A percentile compares a stretch with the other conserved stretches of the same genome.
These are phyloP conservation scores for Stenodera caucasica DNA, from an alignment of 2,888 invertebrate genomes.

Conservation along the genomic window DNA sequence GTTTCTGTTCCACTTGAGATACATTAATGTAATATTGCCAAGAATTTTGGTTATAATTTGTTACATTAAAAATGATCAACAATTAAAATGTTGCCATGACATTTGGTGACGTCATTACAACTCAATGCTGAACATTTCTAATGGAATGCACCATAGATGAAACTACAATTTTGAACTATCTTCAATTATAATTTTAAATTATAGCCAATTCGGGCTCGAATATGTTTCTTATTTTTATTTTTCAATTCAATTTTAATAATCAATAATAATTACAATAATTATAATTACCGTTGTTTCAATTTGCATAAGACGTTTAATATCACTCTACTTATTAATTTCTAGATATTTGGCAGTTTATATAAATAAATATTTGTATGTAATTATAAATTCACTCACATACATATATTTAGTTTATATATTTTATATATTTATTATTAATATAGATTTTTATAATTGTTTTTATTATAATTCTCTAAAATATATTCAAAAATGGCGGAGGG, in stretches of 20 bases:
- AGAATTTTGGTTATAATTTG: too few species aligned
- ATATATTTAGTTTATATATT: constrained; percentile 2
- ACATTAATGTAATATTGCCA: not conserved
- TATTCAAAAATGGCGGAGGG: too few species aligned
- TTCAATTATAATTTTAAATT: too few species aligned
- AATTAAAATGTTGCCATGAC: too few species aligned
- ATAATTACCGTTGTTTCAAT: constrained; percentile 38
- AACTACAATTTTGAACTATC: constrained; percentile 19
- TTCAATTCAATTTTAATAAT: constrained; percentile 7
- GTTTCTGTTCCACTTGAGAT: constrained; percentile 11
- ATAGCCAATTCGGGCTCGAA: constrained; percentile 16
- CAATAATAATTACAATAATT: not conserved
- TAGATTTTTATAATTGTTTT: constrained; percentile 3
- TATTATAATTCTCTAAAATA: constrained; percentile 12
- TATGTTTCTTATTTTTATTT: too few species aligned
- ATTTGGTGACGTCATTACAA: too few species aligned
- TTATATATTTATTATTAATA: constrained; percentile 2
- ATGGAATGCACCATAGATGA: too few species aligned
- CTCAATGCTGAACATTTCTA: too few species aligned
- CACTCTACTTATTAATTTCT: constrained; percentile 53
- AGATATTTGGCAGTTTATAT: constrained; percentile 55
- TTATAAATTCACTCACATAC: constrained; percentile 10
- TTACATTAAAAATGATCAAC: too few species aligned
- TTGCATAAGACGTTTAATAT: constrained; percentile 57
- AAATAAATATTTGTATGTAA: constrained; percentile 31